Evolutionary conservation across 1,140 invertebrate species (phyloP).

Genomic region (Zaprionus capensis): DNA sequence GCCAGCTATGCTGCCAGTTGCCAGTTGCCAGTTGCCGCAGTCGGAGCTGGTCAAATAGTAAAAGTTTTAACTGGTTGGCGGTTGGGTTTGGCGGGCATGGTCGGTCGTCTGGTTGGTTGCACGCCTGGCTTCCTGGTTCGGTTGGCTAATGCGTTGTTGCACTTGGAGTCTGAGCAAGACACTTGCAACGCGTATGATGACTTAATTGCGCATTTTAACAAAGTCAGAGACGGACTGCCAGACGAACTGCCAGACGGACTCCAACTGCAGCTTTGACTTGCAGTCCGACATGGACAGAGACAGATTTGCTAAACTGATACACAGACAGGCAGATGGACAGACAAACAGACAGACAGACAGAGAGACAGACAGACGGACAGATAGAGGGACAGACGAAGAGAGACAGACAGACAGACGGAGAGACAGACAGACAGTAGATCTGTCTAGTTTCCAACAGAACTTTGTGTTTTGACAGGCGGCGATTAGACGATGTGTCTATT

Average conservation of each 20-base stretch:
- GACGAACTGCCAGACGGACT: not conserved
- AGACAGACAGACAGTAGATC: not conserved
- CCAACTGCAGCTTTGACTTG: not conserved
- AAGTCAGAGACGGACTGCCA: constrained; percentile 33
- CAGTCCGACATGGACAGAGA: constrained; percentile 11
- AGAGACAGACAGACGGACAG: not conserved
- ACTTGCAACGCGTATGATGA: constrained; percentile 73
- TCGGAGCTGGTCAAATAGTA: constrained; percentile 19
- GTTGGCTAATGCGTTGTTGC: constrained; percentile 68
- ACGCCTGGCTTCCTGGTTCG: constrained; percentile 44
- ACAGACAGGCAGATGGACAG: not conserved
- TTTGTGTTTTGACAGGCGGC: constrained; percentile 77
- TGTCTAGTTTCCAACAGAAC: constrained; percentile 26
- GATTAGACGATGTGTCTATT: constrained; percentile 57
- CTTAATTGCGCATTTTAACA: constrained; percentile 79
- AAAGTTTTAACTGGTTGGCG: constrained; percentile 10
- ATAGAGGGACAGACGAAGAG: not conserved
- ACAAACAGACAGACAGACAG: not conserved
- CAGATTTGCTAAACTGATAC: constrained; percentile 4
- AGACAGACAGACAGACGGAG: not conserved
- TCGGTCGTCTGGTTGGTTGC: constrained; percentile 43
- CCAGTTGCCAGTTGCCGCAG: constrained; percentile 3
- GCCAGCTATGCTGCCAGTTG: constrained; percentile 7
- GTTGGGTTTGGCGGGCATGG: not conserved
- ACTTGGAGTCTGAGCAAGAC: constrained; percentile 41